Percentiles rank a stretch among this genome's conserved stretches.
Conservation (phyloP, 2,797 vertebrate species). For the Tachyglossus aculeatus region DNA sequence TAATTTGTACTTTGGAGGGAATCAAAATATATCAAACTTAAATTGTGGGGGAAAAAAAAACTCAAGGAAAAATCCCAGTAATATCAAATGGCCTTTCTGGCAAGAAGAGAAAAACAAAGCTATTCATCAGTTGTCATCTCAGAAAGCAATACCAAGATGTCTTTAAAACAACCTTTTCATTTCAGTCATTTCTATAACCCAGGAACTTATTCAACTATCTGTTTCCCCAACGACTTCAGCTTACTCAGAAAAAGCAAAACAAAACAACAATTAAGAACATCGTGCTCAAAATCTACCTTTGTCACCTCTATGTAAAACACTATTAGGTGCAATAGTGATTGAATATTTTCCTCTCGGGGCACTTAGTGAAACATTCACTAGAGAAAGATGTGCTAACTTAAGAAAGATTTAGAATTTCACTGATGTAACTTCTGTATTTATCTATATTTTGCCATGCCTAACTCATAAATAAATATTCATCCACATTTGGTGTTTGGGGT, state of each 20-base stretch:
- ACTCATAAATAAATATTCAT: not conserved
- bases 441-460: not conserved
- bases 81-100: slow-evolving; percentile 25
- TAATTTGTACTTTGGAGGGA: slow-evolving; percentile 20
- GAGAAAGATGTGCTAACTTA: slow-evolving; percentile 6
- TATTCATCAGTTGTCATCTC: slow-evolving; percentile 43
- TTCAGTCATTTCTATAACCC: slow-evolving; percentile 39
- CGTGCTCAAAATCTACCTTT: slow-evolving; percentile 49
- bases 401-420: slow-evolving; percentile 34
- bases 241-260: slow-evolving; percentile 41
- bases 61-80: slow-evolving; percentile 5
- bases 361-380: slow-evolving; percentile 36
- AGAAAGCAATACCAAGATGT: slow-evolving; percentile 34
- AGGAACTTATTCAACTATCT: slow-evolving; percentile 52
- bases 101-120: slow-evolving; percentile 30
- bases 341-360: slow-evolving; percentile 35
- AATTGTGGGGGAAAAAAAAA: slow-evolving; percentile 33
- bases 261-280: slow-evolving; percentile 39
- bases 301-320: slow-evolving; percentile 48
- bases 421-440: slow-evolving; percentile 35
- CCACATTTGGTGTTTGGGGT: too few relatives aligned
- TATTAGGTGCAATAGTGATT: slow-evolving; percentile 58
- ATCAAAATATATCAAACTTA: slow-evolving; percentile 29
- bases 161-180: slow-evolving; percentile 35
- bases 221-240: slow-evolving; percentile 50